These are phyloP conservation scores for Acleris literana DNA, from an alignment of 2,888 invertebrate species.

Conservation along the genomic window DNA sequence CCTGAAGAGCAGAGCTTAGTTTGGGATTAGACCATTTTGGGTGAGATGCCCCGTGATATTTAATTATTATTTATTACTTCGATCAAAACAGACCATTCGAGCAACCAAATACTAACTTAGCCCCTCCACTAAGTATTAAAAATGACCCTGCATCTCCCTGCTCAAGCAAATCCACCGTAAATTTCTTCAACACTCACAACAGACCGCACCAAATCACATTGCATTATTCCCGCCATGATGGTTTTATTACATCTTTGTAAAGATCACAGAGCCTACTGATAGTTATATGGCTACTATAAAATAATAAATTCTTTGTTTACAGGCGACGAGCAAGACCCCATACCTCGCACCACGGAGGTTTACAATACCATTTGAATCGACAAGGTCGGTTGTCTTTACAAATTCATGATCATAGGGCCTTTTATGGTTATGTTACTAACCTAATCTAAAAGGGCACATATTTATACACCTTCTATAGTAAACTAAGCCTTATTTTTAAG, in stretches of 20 bases:
- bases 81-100: too few species aligned
- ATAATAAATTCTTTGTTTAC: constrained; percentile 81
- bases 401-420: constrained; percentile 3
- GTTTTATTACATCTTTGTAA: constrained; percentile 76
- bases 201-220: constrained; percentile 39
- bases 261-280: constrained; percentile 64
- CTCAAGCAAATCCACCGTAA: background rate
- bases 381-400: background rate
- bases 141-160: background rate
- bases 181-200: background rate
- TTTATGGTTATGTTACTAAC: constrained; percentile 36
- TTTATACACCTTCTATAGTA: too few species aligned
- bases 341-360: constrained; percentile 59
- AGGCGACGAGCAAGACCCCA: constrained; percentile 66
- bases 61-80: too few species aligned
- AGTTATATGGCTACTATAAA: constrained; percentile 78
- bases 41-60: too few species aligned
- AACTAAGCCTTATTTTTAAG: too few species aligned
- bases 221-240: constrained; percentile 61
- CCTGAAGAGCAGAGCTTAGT: too few species aligned
- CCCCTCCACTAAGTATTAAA: too few species aligned
- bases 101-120: too few species aligned
- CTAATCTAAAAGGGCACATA: too few species aligned
- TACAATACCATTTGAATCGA: constrained; percentile 42
- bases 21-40: too few species aligned